These are phyloP conservation scores for Geococcyx californianus DNA, from an alignment of 2,113 vertebrate species.

Conservation along the genomic window DNA sequence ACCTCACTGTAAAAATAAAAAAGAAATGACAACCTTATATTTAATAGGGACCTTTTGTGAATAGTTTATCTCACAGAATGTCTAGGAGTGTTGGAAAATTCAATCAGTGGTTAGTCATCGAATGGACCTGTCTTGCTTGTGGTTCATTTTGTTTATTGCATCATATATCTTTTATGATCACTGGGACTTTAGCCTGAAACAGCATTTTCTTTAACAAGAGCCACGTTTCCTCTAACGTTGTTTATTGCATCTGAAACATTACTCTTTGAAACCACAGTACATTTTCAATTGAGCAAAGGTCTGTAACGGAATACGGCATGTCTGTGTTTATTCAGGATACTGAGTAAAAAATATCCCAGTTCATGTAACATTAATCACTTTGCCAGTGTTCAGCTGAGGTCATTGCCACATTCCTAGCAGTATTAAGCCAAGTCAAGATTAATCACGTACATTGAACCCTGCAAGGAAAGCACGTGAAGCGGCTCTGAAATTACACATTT, in stretches of 20 bases:
- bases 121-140: conserved; percentile 73
- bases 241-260: conserved; percentile 80
- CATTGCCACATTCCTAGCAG: conserved; percentile 81
- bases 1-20: conserved; percentile 56
- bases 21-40: conserved; percentile 64
- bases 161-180: conserved; percentile 83
- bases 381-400: conserved; percentile 80
- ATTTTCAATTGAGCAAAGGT: conserved; percentile 80
- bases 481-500: conserved; percentile 77
- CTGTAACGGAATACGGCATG: conserved; percentile 77
- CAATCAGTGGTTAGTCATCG: conserved; percentile 72
- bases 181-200: conserved; percentile 80
- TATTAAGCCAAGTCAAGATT: conserved; percentile 81
- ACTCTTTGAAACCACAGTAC: conserved; percentile 75
- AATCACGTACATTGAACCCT: conserved; percentile 80
- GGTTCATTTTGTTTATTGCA: conserved; percentile 82
- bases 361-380: conserved; percentile 84
- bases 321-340: conserved; percentile 79
- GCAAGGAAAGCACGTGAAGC: conserved; percentile 74
- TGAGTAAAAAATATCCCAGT: conserved; percentile 68
- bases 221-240: conserved; percentile 75
- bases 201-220: conserved; percentile 82
- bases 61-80: conserved; percentile 69
- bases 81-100: conserved; percentile 72
- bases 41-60: conserved; percentile 69